Evolutionary conservation across 1,140 invertebrate species (phyloP).

Genomic region (Drosophila arizonae): DNA sequence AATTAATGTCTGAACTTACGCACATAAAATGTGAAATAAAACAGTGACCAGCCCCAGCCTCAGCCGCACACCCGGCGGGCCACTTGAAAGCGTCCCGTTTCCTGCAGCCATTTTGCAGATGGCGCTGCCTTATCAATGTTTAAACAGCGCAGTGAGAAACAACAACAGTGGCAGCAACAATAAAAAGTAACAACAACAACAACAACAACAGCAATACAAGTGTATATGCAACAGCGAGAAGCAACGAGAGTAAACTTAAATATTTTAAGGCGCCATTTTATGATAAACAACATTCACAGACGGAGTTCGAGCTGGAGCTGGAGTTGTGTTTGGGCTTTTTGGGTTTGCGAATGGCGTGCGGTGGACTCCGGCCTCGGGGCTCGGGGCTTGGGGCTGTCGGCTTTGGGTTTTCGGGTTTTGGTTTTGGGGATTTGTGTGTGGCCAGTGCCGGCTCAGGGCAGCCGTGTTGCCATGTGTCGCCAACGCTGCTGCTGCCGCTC

Average conservation of each 20-base stretch:
- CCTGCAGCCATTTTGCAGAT: slow-evolving; percentile 23
- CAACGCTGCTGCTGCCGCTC: not conserved
- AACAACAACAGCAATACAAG: not conserved
- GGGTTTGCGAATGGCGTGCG: too few species aligned
- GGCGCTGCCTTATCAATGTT: slow-evolving; percentile 65
- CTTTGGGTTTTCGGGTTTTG: not conserved
- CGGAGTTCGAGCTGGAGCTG: not conserved
- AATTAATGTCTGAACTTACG: slow-evolving; percentile 62
- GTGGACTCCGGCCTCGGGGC: not conserved
- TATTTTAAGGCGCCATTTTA: slow-evolving; percentile 54
- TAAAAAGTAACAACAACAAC: not conserved
- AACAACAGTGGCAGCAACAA: slow-evolving; percentile 15
- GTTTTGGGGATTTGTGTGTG: not conserved
- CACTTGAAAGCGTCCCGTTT: not conserved
- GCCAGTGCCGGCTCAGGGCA: not conserved
- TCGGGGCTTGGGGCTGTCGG: not conserved
- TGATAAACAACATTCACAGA: slow-evolving; percentile 26
- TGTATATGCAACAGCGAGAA: slow-evolving; percentile 22
- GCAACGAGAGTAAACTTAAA: slow-evolving; percentile 40
- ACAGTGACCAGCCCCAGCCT: slow-evolving; percentile 48
- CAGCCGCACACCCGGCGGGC: not conserved
- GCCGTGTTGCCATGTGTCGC: slow-evolving; percentile 11
- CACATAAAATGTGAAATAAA: slow-evolving; percentile 62
- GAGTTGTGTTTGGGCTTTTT: not conserved
- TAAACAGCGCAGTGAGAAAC: slow-evolving; percentile 61